Base-by-base conservation (phyloP, 2,797 vertebrate genomes). In the Muraenolepis orangiensis region DNA sequence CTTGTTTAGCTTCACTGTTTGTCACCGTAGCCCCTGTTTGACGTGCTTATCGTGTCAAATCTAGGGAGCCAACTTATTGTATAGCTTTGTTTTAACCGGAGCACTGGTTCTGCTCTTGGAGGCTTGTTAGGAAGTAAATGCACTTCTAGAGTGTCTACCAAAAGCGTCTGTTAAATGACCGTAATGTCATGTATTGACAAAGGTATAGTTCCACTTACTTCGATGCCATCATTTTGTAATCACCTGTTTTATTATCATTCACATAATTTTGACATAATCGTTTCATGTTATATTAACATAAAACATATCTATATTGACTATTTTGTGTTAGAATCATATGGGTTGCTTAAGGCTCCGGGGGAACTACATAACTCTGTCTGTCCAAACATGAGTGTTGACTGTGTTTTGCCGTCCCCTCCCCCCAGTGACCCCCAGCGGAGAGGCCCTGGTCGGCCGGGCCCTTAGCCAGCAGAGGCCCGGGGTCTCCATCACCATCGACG, bases 401-500 rank as follows among this genome's bases (percentile, higher is more conserved):
- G 68, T 26, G 46, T 57, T 46, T 16, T 18, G 14, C 42, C 16
- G 4, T 32, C 31, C 66, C 20, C 42, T 18, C 23, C 11, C 70
- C 31, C 10, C 74, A 97, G 96, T 95, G 81, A 92, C 92, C 2
- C 88, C 95, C 68, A 89, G 93, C 70, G 89, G 93, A 67, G 95
- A 96, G 73, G 94, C 93, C 2, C 91, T 95, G 80, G 92, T 96
- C 67, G 93, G 95, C 26, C 95, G 96, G 74, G 96, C 95, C 71
- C 95, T 96, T 87, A 97, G 95, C 89, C 96, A 97, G 87, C 96
- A 96, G 87, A 96, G 95, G 87, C 92, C 92, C 0, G 94, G 95
- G 2, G 95, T 97, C 78, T 96, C 95, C 76, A 92, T 97, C 85
- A 96, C 96, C 57, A 97, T 97, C 3, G 96, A 97, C 57, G 96